These are phyloP conservation scores for Eulemur rufifrons DNA, from an alignment of 2,113 vertebrate species.

Conservation along the genomic window DNA sequence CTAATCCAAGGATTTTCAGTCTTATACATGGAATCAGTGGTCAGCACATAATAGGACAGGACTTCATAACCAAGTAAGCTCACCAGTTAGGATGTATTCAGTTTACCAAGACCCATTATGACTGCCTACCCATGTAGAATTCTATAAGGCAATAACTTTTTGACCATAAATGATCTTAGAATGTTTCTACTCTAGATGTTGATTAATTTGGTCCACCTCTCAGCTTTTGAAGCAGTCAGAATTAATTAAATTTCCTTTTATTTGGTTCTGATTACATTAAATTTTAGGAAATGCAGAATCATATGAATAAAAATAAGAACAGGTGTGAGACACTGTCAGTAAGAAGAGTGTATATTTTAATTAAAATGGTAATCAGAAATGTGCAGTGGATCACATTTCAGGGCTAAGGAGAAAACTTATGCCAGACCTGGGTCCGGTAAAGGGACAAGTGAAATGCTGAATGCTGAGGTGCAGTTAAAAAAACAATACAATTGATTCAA, in stretches of 20 bases:
- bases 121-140: neutral
- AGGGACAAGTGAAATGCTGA: neutral
- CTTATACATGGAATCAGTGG: neutral
- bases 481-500: neutral
- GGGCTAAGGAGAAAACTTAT: neutral
- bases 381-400: neutral
- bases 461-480: neutral
- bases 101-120: neutral
- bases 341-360: constrained; percentile 1
- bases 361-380: constrained; percentile 22
- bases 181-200: neutral
- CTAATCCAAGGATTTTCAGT: neutral
- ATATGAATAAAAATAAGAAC: neutral
- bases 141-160: neutral
- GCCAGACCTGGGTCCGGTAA: neutral
- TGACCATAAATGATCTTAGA: neutral
- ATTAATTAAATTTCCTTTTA: neutral
- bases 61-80: neutral
- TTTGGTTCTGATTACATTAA: constrained; percentile 22
- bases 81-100: neutral
- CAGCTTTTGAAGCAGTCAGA: neutral
- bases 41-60: neutral
- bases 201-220: neutral
- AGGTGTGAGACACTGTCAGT: neutral
- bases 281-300: constrained; percentile 36